A percentile compares a stretch with the other conserved stretches of the same genome.
phyloP scores from a whole-genome alignment of 2,797 vertebrate species.

The Danio kyathit region DNA sequence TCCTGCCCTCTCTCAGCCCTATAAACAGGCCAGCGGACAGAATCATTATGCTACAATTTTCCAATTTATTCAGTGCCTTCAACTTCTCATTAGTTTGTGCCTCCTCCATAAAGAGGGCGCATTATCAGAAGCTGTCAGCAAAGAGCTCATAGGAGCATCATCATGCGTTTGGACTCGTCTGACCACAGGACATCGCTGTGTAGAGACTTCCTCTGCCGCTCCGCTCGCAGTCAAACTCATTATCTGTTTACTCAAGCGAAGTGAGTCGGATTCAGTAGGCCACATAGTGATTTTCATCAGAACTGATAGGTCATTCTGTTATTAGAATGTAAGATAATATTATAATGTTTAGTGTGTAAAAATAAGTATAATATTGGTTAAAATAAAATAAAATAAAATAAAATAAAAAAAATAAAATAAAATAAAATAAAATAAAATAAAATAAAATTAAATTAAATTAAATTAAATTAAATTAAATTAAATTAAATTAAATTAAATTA shows the following conservation, averaged over 20 bases:
- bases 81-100: slow-evolving; percentile 65
- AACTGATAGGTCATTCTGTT: background rate
- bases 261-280: slow-evolving; percentile 26
- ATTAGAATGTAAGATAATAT: background rate
- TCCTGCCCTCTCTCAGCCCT: slow-evolving; percentile 42
- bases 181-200: slow-evolving; percentile 43
- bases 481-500: too few relatives aligned
- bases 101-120: slow-evolving; percentile 52
- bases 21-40: slow-evolving; percentile 61
- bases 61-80: slow-evolving; percentile 67
- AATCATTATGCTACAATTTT: slow-evolving; percentile 68
- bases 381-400: too few relatives aligned
- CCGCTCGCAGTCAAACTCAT: slow-evolving; percentile 40
- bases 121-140: slow-evolving; percentile 60
- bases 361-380: too few relatives aligned
- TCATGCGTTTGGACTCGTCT: slow-evolving; percentile 46
- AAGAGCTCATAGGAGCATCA: slow-evolving; percentile 55
- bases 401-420: too few relatives aligned
- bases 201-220: slow-evolving; percentile 17
- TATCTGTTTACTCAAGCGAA: slow-evolving; percentile 37
- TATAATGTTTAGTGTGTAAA: background rate
- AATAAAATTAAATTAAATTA: too few relatives aligned
- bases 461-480: too few relatives aligned
- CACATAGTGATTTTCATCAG: background rate
- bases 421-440: too few relatives aligned